Evolutionary conservation across 1,140 invertebrate genomes (phyloP).

Genomic region (Caenorhabditis remanei): DNA sequence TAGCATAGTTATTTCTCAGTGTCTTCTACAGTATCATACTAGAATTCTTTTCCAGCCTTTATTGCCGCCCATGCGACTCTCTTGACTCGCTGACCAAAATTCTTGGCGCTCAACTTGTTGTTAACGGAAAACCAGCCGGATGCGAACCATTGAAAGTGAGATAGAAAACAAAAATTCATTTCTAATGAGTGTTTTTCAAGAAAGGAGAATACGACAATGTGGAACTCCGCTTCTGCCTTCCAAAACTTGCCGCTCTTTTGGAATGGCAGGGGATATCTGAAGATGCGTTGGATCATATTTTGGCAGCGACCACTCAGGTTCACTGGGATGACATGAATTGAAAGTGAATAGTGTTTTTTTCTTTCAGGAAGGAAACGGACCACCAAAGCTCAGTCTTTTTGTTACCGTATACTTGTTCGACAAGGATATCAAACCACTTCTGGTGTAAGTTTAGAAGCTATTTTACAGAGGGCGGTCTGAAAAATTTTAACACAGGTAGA

Average conservation of each 20-base stretch:
- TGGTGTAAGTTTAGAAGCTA: conserved; percentile 35
- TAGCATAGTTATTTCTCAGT: too few relatives aligned
- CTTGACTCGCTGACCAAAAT: conserved; percentile 48
- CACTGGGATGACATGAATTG: background rate
- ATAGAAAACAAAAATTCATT: background rate
- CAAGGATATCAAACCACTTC: conserved; percentile 70
- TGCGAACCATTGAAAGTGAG: conserved; percentile 58
- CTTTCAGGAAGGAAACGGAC: conserved; percentile 71
- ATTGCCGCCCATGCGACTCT: conserved; percentile 54
- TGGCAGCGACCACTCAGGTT: conserved; percentile 46
- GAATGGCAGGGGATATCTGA: conserved; percentile 73
- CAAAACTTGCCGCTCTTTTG: conserved; percentile 72
- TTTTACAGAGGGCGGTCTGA: background rate
- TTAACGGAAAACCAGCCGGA: conserved; percentile 57
- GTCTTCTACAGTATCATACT: too few relatives aligned
- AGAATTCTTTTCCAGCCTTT: conserved; percentile 20
- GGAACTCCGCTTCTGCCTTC: conserved; percentile 74
- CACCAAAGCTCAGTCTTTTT: conserved; percentile 73
- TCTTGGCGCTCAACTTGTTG: conserved; percentile 56
- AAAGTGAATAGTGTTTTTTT: background rate
- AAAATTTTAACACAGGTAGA: background rate
- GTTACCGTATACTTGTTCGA: conserved; percentile 77
- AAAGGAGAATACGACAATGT: conserved; percentile 74
- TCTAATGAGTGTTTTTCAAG: conserved; percentile 40
- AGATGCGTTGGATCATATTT: conserved; percentile 71